Base-by-base conservation (phyloP, 2,113 vertebrate genomes). In the Halichoerus grypus region DNA sequence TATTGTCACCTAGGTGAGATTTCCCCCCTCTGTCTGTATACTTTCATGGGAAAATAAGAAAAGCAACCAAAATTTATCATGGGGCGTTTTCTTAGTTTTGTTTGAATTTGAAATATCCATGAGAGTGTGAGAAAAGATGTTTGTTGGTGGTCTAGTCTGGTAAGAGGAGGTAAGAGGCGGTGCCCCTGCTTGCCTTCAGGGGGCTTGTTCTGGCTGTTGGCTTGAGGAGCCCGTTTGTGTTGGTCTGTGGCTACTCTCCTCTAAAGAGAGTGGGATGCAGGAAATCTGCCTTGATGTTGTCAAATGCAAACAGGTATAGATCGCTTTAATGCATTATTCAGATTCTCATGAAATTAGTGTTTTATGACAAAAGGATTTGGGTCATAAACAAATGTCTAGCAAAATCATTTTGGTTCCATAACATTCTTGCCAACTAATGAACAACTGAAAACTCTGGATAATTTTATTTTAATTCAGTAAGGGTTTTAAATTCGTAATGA, bases 351-450 rank as follows among this genome's bases (percentile, higher is more conserved):
- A 46, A 92, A 46, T 93, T 79, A 81, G 18, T 89, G 36, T 79
- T 93, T 95, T 55, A 53, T 51, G 42, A 65, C 53, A 69, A 51
- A 96, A 93, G 39, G 71, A 82, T 76, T 84, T 91, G 77, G n/a
- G 65, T 69, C 24, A 0, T 71, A 46, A 59, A 59, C 76, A 77
- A 59, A 77, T 53, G 21, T 57, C 9, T 36, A 55, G 81, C 42
- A 94, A 93, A 51, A 76, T 76, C 31, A 49, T 79, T 90, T 96
- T 93, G 42, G 87, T 96, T 96, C 79, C 15, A 14, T 77, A 53
- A 39, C 15, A 26, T 65, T 96, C 86, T 88, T 97, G 83, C 93
- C 26, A 84, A 46, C 71, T 51, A 39, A 84, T 83, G 21, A 88
- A 59, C 39, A 92, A 71, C 67, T 71, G 24, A 91, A 91, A 90